Conservation (phyloP, 2,888 invertebrate species). For the Ligdia adustata region DNA sequence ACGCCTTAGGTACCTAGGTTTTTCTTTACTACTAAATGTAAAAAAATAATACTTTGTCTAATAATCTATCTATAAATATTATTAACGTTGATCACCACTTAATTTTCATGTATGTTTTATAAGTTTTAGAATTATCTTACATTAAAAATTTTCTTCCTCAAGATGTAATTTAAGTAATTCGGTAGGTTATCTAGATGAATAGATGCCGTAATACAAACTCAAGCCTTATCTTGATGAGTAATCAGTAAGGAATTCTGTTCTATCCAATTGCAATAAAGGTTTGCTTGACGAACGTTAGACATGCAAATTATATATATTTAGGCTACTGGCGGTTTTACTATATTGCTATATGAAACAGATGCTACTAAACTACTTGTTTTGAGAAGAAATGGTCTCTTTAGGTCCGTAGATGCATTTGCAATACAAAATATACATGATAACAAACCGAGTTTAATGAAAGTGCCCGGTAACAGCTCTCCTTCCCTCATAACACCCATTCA, state of each 20-base stretch:
- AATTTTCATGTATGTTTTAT: no score
- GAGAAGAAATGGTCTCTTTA: constrained; percentile 31
- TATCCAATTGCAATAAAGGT: not conserved
- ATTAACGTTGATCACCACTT: no score
- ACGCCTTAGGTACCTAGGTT: no score
- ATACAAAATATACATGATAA: no score
- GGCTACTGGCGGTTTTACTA: no score
- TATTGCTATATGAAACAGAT: constrained; percentile 8
- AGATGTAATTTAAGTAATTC: no score
- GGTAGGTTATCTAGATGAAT: not conserved
- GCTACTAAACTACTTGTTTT: constrained; percentile 21
- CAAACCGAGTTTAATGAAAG: constrained; percentile 65
- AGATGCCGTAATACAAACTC: not conserved
- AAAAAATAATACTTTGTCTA: no score
- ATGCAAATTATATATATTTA: no score
- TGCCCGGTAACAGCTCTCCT: constrained; percentile 64
- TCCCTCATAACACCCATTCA: constrained; percentile 64
- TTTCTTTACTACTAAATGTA: no score
- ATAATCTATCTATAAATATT: no score
- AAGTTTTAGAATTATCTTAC: no score
- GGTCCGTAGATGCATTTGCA: constrained; percentile 25
- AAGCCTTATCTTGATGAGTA: constrained; percentile 6
- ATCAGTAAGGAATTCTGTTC: constrained; percentile 6
- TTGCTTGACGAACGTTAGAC: not conserved
- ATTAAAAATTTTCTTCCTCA: no score